phyloP scores from a whole-genome alignment of 2,888 invertebrate genomes.

The Pardosa pseudoannulata region DNA sequence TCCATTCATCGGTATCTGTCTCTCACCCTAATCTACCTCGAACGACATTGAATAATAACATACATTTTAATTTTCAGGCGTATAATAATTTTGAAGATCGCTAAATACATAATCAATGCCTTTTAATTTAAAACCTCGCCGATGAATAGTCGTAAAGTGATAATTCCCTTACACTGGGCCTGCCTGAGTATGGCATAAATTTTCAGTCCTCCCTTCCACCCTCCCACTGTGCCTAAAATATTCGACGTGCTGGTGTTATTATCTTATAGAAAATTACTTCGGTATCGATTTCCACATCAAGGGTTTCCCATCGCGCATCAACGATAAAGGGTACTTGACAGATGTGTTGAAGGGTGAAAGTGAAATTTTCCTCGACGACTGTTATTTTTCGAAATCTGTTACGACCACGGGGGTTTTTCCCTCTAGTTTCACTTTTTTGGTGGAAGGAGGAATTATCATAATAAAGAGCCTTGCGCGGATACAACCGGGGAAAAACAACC shows the following conservation, averaged over 20 bases:
- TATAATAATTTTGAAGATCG: too few species aligned
- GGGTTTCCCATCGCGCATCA: background rate
- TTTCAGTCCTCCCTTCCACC: too few species aligned
- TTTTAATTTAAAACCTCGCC: too few species aligned
- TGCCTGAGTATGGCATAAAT: background rate
- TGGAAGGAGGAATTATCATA: too few species aligned
- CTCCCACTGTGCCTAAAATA: background rate
- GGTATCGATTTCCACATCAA: background rate
- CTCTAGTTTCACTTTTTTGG: too few species aligned
- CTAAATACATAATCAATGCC: too few species aligned
- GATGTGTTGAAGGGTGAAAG: background rate
- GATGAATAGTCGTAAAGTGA: background rate
- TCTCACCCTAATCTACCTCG: too few species aligned
- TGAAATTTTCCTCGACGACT: background rate
- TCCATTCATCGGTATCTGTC: too few species aligned
- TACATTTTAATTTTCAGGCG: too few species aligned
- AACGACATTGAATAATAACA: too few species aligned
- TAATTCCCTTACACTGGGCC: background rate
- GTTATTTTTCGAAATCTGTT: background rate
- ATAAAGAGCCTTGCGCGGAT: too few species aligned
- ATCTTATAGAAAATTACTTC: conserved; percentile 1
- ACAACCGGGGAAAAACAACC: too few species aligned
- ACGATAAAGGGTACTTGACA: background rate
- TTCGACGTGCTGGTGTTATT: background rate
- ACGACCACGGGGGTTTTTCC: background rate